Percentiles rank a stretch among this genome's conserved stretches.
Conservation (phyloP, 2,113 vertebrate genomes). For the Canis aureus region DNA sequence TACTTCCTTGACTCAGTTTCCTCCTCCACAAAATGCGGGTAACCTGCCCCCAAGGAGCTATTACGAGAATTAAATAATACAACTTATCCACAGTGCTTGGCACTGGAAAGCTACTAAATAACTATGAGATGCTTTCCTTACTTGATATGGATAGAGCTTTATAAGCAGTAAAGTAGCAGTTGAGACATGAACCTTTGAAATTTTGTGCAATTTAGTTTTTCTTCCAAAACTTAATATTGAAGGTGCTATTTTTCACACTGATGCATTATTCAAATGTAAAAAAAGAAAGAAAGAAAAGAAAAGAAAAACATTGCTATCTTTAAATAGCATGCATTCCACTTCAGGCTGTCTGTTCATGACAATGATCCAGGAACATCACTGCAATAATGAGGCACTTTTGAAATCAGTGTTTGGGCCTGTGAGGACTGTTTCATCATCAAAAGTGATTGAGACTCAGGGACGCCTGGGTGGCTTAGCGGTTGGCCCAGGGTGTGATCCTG, state of each 20-base stretch:
- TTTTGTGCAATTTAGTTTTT: conserved; percentile 54
- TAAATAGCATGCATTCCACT: conserved; percentile 53
- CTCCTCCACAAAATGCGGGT: neutral
- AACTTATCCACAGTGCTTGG: conserved; percentile 22
- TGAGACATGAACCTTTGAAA: conserved; percentile 61
- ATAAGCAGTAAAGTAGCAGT: conserved; percentile 1
- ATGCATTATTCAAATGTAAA: conserved; percentile 61
- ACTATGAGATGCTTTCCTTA: neutral
- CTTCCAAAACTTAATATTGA: conserved; percentile 57
- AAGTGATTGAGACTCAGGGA: neutral
- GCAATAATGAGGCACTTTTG: conserved; percentile 36
- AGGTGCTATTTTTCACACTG: conserved; percentile 41
- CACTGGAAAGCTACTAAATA: conserved; percentile 41
- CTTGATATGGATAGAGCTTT: neutral
- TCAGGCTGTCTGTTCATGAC: conserved; percentile 44
- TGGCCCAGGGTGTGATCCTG: too few relatives aligned
- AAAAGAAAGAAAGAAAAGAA: neutral
- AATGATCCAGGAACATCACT: conserved; percentile 11
- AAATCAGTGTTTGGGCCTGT: conserved; percentile 14
- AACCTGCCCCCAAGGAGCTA: neutral
- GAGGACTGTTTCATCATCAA: neutral
- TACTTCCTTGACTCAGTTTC: neutral
- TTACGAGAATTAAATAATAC: conserved; percentile 43
- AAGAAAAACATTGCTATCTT: neutral
- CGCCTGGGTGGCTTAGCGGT: too few relatives aligned